Percentiles rank a stretch among this genome's conserved stretches.
These are phyloP conservation scores for Trididemnum miniatum DNA, from an alignment of 23 tunicate species.

Conservation along the genomic window DNA sequence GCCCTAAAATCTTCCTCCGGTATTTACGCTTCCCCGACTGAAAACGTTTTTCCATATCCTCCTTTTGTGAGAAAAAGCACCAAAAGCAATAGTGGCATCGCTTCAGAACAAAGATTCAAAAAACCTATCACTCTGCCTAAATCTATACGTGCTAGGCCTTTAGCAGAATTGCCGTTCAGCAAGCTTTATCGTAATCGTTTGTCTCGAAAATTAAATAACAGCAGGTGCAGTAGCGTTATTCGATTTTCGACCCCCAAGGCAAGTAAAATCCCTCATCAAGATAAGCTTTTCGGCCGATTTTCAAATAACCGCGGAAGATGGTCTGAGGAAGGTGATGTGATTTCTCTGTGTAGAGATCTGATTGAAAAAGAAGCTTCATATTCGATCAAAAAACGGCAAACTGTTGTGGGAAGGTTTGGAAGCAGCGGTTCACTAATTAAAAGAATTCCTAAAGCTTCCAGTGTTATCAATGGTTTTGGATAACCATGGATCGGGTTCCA, in stretches of 20 bases:
- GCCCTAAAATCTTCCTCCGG: conserved; percentile 12
- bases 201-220: neutral
- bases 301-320: neutral
- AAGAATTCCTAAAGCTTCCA: too few relatives aligned
- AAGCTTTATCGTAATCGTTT: neutral
- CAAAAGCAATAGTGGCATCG: neutral
- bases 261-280: neutral
- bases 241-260: conserved; percentile 12
- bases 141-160: neutral
- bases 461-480: too few relatives aligned
- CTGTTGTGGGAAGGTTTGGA: neutral
- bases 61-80: too few relatives aligned
- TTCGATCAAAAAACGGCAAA: neutral
- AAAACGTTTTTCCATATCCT: conserved; percentile 1
- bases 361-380: conserved; percentile 7
- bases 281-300: neutral
- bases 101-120: neutral
- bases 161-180: neutral
- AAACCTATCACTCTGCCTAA: neutral
- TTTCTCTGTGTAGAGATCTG: conserved; percentile 11
- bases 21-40: conserved; percentile 12
- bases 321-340: neutral
- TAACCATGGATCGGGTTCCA: too few relatives aligned
- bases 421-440: neutral
- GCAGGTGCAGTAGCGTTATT: neutral